These are phyloP conservation scores for Parazoanthus swiftii DNA, from an alignment of 92 coral and sea anemone genomes.

Conservation along the genomic window DNA sequence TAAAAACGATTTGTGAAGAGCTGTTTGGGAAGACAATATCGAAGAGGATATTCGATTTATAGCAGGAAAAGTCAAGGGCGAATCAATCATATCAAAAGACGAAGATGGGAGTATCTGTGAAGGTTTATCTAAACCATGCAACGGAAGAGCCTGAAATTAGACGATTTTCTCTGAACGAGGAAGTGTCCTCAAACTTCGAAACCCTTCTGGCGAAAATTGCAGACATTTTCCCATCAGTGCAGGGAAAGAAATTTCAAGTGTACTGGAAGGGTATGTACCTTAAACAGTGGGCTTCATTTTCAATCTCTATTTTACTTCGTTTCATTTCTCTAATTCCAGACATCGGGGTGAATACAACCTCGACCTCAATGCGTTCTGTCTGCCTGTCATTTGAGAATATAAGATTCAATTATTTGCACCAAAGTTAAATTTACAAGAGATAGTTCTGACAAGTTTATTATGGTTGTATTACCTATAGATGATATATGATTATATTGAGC, in stretches of 20 bases:
- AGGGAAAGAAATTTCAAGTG: conserved; percentile 55
- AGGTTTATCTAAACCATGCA: conserved; percentile 34
- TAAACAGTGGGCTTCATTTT: neutral
- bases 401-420: too few relatives aligned
- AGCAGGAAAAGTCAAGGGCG: neutral
- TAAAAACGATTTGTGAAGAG: neutral
- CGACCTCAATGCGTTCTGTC: too few relatives aligned
- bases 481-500: too few relatives aligned
- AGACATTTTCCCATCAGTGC: conserved; percentile 53
- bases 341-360: neutral
- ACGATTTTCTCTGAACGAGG: conserved; percentile 60
- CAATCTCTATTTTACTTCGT: neutral
- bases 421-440: too few relatives aligned
- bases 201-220: conserved; percentile 54
- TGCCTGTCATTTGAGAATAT: too few relatives aligned
- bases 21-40: neutral
- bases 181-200: conserved; percentile 52
- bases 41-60: neutral
- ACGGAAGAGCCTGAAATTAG: conserved; percentile 61
- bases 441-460: neutral
- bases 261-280: conserved; percentile 62
- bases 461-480: too few relatives aligned
- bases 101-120: conserved; percentile 51
- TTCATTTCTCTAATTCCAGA: neutral
- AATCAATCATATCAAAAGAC: neutral